Percentiles rank a stretch among this genome's conserved stretches.
Conservation (phyloP, 2,888 invertebrate genomes). For the Tipula vernalis region DNA sequence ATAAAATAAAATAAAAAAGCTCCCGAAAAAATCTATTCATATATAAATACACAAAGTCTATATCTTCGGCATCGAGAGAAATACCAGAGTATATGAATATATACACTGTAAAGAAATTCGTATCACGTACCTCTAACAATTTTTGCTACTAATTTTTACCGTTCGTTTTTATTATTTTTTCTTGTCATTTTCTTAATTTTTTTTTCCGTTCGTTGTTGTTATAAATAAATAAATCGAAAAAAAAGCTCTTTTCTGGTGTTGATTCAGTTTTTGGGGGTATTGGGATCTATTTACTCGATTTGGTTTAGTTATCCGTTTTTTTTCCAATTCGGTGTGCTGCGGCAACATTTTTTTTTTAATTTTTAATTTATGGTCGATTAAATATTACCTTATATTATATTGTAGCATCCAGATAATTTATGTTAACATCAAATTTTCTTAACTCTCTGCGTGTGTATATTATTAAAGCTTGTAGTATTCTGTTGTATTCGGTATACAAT, state of each 20-base stretch:
- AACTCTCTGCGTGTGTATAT: not conserved
- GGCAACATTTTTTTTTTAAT: not conserved
- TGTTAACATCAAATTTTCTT: not conserved
- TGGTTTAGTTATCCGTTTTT: not conserved
- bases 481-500: not conserved
- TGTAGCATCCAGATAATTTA: not conserved
- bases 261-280: not conserved
- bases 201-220: not conserved
- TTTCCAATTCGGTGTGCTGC: not conserved
- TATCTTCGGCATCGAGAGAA: not conserved
- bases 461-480: no score
- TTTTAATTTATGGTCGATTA: conserved; percentile 4
- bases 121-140: not conserved
- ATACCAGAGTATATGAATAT: not conserved
- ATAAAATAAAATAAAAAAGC: not conserved
- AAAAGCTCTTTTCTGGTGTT: not conserved
- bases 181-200: not conserved
- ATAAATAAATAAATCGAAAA: not conserved
- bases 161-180: not conserved
- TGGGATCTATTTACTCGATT: not conserved
- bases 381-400: not conserved
- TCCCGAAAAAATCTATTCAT: not conserved
- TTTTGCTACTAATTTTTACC: not conserved
- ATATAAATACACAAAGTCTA: not conserved
- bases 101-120: not conserved